These are phyloP conservation scores for Xenops minutus DNA, from an alignment of 2,797 vertebrate genomes.

Conservation along the genomic window DNA sequence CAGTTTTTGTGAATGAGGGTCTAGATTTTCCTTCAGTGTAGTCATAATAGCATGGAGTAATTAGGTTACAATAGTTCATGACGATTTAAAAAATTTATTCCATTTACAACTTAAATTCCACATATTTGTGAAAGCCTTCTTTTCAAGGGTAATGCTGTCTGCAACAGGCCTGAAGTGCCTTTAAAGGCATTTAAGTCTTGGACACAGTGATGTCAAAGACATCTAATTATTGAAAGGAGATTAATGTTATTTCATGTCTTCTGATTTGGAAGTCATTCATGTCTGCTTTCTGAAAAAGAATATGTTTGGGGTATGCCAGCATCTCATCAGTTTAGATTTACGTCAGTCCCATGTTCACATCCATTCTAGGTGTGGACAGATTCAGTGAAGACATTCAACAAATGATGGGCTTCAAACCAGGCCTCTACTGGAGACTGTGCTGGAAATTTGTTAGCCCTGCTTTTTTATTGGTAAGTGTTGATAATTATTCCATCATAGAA, in stretches of 20 bases:
- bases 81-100: not conserved
- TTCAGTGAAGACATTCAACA: conserved; percentile 96
- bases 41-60: not conserved
- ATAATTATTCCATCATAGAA: not conserved
- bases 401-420: conserved; percentile 98
- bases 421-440: conserved; percentile 97
- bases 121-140: not conserved
- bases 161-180: not conserved
- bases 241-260: not conserved
- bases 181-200: not conserved
- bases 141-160: not conserved
- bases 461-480: conserved; percentile 88
- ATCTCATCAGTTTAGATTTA: not conserved
- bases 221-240: not conserved
- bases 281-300: not conserved
- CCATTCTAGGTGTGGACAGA: conserved; percentile 89
- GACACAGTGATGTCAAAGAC: not conserved
- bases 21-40: not conserved
- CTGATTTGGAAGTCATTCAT: not conserved
- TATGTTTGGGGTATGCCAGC: not conserved
- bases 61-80: not conserved
- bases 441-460: conserved; percentile 98
- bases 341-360: not conserved
- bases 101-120: not conserved
- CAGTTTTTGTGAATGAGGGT: not conserved